Conservation (phyloP, 2,797 vertebrate species). For the Clarias fuscus region DNA sequence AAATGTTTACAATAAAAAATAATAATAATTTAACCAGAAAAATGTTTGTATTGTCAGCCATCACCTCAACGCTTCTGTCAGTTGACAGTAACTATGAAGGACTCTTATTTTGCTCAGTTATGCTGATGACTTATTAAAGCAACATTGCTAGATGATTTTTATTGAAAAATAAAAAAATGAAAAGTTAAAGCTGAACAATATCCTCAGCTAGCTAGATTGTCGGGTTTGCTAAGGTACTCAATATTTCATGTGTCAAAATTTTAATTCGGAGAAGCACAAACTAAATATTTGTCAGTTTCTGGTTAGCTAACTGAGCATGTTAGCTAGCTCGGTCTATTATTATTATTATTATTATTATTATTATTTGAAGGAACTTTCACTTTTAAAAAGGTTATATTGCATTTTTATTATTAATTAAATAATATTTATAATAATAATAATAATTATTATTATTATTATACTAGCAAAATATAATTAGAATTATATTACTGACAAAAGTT, state of each 20-base stretch:
- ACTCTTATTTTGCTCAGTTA: not conserved
- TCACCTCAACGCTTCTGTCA: not conserved
- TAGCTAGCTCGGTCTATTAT: not conserved
- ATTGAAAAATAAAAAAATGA: too few species aligned
- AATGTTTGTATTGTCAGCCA: not conserved
- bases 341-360: too few species aligned
- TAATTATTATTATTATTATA: too few species aligned
- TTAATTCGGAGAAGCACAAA: too few species aligned
- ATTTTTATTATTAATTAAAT: too few species aligned
- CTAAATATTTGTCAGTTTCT: not conserved
- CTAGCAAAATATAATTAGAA: too few species aligned
- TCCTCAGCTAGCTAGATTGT: not conserved
- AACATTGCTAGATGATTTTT: not conserved
- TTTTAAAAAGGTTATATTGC: not conserved
- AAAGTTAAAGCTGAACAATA: not conserved
- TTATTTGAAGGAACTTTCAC: not conserved
- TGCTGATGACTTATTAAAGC: not conserved
- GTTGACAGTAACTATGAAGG: not conserved
- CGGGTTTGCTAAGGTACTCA: not conserved
- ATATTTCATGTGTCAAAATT: not conserved
- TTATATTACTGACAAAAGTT: too few species aligned
- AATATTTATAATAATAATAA: too few species aligned
- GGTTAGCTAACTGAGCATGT: not conserved
- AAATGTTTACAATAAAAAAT: conserved; percentile 13
- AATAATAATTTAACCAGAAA: not conserved